A percentile compares a stretch with the other conserved stretches of the same genome.
Evolutionary conservation across 1,140 invertebrate genomes (phyloP).

Genomic region (Sinella curviseta): DNA sequence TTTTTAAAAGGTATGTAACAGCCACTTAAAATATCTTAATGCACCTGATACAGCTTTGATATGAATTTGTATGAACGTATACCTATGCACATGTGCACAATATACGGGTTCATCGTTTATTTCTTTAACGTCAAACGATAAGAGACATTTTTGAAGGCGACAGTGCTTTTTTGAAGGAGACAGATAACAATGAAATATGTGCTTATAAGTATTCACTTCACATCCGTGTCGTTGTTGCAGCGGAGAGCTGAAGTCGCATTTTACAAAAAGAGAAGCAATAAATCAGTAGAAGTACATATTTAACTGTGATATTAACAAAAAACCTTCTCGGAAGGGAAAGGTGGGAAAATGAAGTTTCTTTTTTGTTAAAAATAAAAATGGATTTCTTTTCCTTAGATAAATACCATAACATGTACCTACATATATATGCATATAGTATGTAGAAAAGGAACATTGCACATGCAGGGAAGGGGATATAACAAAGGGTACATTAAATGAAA

Average conservation of each 20-base stretch:
- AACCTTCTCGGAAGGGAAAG: constrained; percentile 17
- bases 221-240: no score
- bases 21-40: not conserved
- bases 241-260: not conserved
- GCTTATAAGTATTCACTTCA: no score
- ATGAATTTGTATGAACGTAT: not conserved
- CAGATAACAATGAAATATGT: constrained; percentile 9
- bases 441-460: not conserved
- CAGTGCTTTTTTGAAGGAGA: no score
- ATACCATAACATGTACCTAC: no score
- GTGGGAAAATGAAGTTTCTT: constrained; percentile 2
- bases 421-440: not conserved
- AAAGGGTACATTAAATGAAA: no score
- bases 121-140: no score
- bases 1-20: constrained; percentile 13
- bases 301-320: not conserved
- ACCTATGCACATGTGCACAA: no score
- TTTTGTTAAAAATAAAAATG: not conserved
- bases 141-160: no score
- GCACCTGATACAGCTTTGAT: no score
- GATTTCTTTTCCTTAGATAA: no score
- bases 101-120: no score
- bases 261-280: not conserved
- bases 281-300: not conserved
- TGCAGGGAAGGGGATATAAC: no score